A percentile compares a stretch with the other conserved stretches of the same genome.
Conservation (phyloP, 2,113 vertebrate genomes). For the Nothocercus nigrocapillus region DNA sequence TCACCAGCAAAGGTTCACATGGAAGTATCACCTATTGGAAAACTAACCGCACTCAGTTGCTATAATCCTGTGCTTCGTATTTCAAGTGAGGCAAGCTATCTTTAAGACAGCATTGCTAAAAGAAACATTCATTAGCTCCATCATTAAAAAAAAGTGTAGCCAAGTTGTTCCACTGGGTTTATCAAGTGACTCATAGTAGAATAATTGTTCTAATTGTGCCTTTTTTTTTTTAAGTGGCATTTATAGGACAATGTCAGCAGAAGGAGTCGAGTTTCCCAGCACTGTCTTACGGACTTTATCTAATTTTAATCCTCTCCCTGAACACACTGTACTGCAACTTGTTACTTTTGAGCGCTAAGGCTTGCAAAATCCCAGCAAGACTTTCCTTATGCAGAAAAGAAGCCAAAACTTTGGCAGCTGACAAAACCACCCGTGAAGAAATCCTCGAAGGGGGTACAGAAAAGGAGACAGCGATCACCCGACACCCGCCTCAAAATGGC, state of each 20-base stretch:
- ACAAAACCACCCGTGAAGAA: not conserved
- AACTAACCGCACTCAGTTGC: not conserved
- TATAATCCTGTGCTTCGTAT: not conserved
- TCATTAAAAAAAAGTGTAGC: rapidly evolving
- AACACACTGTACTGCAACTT: not conserved
- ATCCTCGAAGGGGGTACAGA: not conserved
- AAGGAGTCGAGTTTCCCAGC: not conserved
- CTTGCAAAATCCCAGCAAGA: not conserved
- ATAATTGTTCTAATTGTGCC: not conserved
- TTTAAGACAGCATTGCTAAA: not conserved
- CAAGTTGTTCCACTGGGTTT: not conserved
- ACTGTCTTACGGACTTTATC: not conserved
- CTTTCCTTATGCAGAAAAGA: rapidly evolving
- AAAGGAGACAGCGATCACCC: not conserved
- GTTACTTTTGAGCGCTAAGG: not conserved
- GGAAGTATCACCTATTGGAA: not conserved
- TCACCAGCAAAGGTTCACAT: not conserved
- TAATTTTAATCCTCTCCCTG: not conserved
- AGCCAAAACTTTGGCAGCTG: not conserved
- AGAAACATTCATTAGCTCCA: not conserved
- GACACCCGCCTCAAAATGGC: not conserved
- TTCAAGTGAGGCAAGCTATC: not conserved
- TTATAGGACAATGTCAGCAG: not conserved
- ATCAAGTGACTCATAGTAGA: not conserved
- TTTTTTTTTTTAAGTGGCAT: not conserved